Evolutionary conservation across 1,140 invertebrate species (phyloP), one percentile per base, ranked within the genome.

Genomic region (Bicyclus anynana): DNA sequence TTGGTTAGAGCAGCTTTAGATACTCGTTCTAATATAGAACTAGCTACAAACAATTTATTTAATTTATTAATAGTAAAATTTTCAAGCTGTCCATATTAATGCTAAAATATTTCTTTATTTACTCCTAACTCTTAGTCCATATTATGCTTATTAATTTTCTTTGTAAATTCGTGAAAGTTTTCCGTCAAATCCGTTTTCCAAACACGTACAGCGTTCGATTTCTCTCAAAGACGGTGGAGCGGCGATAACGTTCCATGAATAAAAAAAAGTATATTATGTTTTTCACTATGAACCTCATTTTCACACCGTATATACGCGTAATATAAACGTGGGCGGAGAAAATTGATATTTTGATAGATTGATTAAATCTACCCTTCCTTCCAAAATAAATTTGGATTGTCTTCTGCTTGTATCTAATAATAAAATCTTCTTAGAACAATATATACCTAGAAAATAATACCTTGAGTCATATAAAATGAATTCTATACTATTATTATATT

Each of bases 271-370:
- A 53, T 53, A 50, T 70, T 51, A 61, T 53, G 26, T 64, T 44
- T 62, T 57, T 58, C 50, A 57, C 38, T 65, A 56, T 27, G 29
- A 62, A 61, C 49, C 59, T 67, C 60, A 66, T 67, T 67, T 70
- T 66, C 72, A 58, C 72, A 70, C 67, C 69, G 72, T 66, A 67
- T 33, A 33, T 33, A 23, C 7, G 7, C n/a, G n/a, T n/a, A 7
- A 27, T 9, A 27, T 65, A 67, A 66, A 54, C 29, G 57, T 53
- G 46, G 62, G 63, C 62, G 37, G 48, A 53, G 59, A 47, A 69
- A 74, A 74, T 74, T 77, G 68, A 77, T 72, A 72, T 65, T 69
- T 72, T 70, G 74, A 74, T 65, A 55, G 62, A 70, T 72, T 65
- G 65, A 59, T 68, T 72, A 65, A 62, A 59, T 62, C 38, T 37